Evolutionary conservation across 2,888 invertebrate genomes (phyloP), one percentile per base, ranked within the genome.

Genomic region (Fragum sueziense): DNA sequence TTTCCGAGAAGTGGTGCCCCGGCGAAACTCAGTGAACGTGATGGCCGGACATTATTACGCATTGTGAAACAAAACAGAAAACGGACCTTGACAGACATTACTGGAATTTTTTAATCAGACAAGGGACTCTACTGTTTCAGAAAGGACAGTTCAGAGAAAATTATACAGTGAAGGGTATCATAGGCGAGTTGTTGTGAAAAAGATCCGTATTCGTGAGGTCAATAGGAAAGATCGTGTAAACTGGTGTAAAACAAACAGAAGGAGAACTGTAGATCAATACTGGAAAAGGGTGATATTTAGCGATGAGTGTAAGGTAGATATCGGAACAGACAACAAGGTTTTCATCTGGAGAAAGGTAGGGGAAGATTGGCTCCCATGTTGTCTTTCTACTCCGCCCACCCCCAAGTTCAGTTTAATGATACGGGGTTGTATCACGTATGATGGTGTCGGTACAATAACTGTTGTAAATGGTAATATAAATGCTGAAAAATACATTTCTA

Each of bases 381-480:
- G 57, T 14, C 27, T 57, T 27, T 22, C 7, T 25, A 14, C 9
- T 6, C 57, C 57, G 2, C 47, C 47, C 47, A 14, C 47, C 47
- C 47, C 47, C n/a, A 47, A 47, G 17, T 47, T 62, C 33, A 62
- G 33, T 33, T 62, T 34, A 27, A 57, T 33, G 33, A 62, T 34
- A 20, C n/a, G 11, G 22, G 62, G 33, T 33, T 62, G 33, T 17
- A 62, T 70, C 4, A 70, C n/a, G n/a, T 62, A 29, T 34, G 29
- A 62, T 33, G 62, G 62, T 2, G 34, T 62, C 9, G 62, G 62
- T 29, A 62, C 62, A 29, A 4, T 33, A 33, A 62, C 20, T 2
- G 33, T 33, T 62, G 33, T 62, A 29, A n/a, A 62, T 17, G 33
- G 34, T 34, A 62, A 62, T 62, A 33, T 62, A 6, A 34, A 62